Evolutionary conservation across 92 coral and sea anemone species (phyloP), one percentile per base, ranked within the genome.

Genomic region (Plumapathes pennacea): DNA sequence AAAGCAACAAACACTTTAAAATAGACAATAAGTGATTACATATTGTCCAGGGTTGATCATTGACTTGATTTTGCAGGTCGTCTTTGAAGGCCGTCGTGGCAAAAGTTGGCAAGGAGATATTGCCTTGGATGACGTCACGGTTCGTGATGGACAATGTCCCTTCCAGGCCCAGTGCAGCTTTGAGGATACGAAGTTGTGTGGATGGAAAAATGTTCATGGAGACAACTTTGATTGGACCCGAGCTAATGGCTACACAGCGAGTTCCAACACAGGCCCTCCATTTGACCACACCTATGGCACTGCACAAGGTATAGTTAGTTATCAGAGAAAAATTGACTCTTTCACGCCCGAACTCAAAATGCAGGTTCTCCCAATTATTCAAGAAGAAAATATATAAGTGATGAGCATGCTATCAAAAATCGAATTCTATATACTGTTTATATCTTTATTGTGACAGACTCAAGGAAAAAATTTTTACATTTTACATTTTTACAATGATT

Each of bases 151-250:
- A 0, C 69, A 45, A 12, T 90, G 97, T 48, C 95, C 97, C 11
- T 82, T 86, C 1, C 95, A 81, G 39, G 60, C 75, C 20, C 80
- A 76, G 38, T 90, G 97, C 46, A 81, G 89, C 10, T 90, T 90
- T 46, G 97, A 86, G 50, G 95, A 78, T 29, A 66, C 78, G 2
- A 45, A 70, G 1, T 68, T 90, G 13, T 90, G 97, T 70, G 97
- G 95, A 10, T 90, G 97, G 97, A 41, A 69, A 15, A 90, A 90
- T 17, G 79, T 85, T 0, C 72, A 80, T 26, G 97, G 97, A 7
- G 97, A 90, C 59, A 90, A 90, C 84, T 90, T 90, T 56, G 97
- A 90, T 64, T 90, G 97, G 97, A 76, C 87, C 7, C 76, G 97
- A 22, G 80, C 90, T 9, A 90, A 83, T 78, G 97, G 90, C n/a